phyloP scores from a whole-genome alignment of 2,113 vertebrate genomes.

The Synchiropus splendidus region DNA sequence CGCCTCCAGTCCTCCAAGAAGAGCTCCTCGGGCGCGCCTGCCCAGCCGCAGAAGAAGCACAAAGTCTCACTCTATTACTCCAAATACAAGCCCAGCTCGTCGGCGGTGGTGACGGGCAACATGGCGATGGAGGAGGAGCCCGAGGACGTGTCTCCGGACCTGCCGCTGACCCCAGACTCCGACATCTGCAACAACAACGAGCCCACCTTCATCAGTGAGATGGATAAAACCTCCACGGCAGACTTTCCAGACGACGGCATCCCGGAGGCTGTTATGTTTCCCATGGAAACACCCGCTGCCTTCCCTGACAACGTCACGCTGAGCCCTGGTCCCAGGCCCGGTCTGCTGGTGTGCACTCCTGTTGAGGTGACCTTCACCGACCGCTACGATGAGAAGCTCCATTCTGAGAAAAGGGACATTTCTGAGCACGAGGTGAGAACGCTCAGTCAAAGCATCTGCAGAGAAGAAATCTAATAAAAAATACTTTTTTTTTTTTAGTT shows the following conservation, averaged over 20 bases:
- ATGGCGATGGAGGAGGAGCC: slow-evolving; percentile 49
- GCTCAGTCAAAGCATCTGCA: background rate
- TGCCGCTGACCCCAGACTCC: slow-evolving; percentile 34
- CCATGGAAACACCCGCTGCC: slow-evolving; percentile 86
- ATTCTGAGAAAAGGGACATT: slow-evolving; percentile 51
- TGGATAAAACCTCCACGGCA: slow-evolving; percentile 31
- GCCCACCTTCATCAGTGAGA: slow-evolving; percentile 41
- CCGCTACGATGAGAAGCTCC: slow-evolving; percentile 36
- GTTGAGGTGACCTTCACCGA: slow-evolving; percentile 37
- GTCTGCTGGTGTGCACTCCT: slow-evolving; percentile 39
- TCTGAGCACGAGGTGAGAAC: slow-evolving; percentile 50
- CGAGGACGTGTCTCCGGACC: slow-evolving; percentile 40
- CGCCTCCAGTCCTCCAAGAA: slow-evolving; percentile 79
- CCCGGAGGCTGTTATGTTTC: slow-evolving; percentile 83
- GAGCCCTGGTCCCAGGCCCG: slow-evolving; percentile 59
- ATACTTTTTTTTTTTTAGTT: slow-evolving; percentile 21
- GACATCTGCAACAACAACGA: slow-evolving; percentile 60
- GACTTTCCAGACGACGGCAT: slow-evolving; percentile 59
- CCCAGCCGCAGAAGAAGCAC: slow-evolving; percentile 86
- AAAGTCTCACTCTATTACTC: slow-evolving; percentile 87
- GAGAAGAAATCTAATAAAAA: background rate
- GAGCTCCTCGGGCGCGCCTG: slow-evolving; percentile 62
- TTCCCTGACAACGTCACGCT: slow-evolving; percentile 68
- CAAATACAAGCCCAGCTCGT: slow-evolving; percentile 72
- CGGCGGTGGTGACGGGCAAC: slow-evolving; percentile 22